Percentiles rank a stretch among this genome's conserved stretches.
phyloP scores from a whole-genome alignment of 1,140 invertebrate species.

The Phortica variegata region DNA sequence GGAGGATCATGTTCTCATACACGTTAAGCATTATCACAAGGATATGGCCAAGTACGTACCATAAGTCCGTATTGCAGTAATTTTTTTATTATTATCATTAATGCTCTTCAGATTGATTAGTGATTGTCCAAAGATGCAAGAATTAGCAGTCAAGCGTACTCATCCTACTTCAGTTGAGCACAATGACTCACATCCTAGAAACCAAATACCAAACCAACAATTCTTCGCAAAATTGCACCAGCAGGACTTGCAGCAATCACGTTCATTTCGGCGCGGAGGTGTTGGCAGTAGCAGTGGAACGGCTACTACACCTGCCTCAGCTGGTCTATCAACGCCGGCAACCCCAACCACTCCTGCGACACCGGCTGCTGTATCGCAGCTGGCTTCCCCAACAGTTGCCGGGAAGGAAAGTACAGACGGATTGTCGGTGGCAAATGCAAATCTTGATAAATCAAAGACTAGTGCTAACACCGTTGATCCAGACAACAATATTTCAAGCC shows the following conservation, averaged over 20 bases:
- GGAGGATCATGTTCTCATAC: constrained; percentile 84
- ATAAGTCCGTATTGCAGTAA: background rate
- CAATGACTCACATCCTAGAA: constrained; percentile 59
- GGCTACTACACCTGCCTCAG: background rate
- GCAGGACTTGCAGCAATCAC: constrained; percentile 45
- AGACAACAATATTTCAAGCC: constrained; percentile 1
- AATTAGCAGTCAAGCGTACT: constrained; percentile 77
- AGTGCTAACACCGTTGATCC: background rate
- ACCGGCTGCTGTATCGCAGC: constrained; percentile 8
- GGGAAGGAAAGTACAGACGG: too few relatives aligned
- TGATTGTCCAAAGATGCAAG: constrained; percentile 79
- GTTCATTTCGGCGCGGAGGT: constrained; percentile 27
- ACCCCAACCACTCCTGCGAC: constrained; percentile 5
- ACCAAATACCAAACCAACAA: constrained; percentile 56
- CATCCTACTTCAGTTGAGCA: constrained; percentile 61
- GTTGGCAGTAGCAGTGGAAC: background rate
- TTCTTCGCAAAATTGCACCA: constrained; percentile 54
- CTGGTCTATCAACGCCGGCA: constrained; percentile 13
- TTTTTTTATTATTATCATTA: background rate
- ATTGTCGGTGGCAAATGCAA: background rate
- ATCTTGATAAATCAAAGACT: background rate
- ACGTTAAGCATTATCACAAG: constrained; percentile 88
- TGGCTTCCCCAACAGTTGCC: background rate
- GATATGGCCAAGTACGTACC: constrained; percentile 66
- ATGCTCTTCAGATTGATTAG: constrained; percentile 62